These are phyloP conservation scores for Acyrthosiphon pisum DNA, from an alignment of 1,140 invertebrate species.

Conservation along the genomic window DNA sequence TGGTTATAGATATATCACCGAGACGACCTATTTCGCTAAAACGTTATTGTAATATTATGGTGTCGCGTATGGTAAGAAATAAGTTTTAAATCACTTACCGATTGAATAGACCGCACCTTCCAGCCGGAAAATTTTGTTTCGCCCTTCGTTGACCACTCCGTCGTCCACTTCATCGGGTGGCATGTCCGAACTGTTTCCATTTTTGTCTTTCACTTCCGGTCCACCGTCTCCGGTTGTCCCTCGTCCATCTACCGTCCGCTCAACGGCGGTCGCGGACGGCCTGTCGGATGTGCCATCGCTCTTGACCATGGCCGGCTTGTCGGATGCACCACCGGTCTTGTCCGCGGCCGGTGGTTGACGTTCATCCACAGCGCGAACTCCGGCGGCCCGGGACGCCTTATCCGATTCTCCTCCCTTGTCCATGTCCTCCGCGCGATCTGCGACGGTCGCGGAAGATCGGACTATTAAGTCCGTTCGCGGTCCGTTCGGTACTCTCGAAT, in stretches of 20 bases:
- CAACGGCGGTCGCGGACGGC: neutral
- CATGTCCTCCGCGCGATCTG: neutral
- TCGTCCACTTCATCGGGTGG: neutral
- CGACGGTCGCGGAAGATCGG: neutral
- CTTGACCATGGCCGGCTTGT: neutral
- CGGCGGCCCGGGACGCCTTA: neutral
- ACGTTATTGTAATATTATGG: neutral
- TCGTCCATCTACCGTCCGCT: neutral
- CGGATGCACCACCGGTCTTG: neutral
- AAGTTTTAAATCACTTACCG: neutral
- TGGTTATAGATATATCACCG: neutral
- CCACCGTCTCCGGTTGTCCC: neutral
- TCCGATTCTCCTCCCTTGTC: neutral
- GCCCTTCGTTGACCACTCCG: neutral
- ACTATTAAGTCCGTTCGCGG: neutral
- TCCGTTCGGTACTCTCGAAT: neutral
- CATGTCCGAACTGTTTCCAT: neutral
- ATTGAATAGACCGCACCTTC: conserved; percentile 38
- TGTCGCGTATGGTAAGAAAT: neutral
- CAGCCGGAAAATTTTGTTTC: conserved; percentile 18
- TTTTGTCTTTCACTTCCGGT: neutral
- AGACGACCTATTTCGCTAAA: neutral
- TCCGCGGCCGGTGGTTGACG: neutral
- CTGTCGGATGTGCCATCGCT: neutral
- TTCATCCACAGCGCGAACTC: neutral